Base-by-base conservation (phyloP, 2,888 invertebrate species). In the Caenorhabditis sp. region DNA sequence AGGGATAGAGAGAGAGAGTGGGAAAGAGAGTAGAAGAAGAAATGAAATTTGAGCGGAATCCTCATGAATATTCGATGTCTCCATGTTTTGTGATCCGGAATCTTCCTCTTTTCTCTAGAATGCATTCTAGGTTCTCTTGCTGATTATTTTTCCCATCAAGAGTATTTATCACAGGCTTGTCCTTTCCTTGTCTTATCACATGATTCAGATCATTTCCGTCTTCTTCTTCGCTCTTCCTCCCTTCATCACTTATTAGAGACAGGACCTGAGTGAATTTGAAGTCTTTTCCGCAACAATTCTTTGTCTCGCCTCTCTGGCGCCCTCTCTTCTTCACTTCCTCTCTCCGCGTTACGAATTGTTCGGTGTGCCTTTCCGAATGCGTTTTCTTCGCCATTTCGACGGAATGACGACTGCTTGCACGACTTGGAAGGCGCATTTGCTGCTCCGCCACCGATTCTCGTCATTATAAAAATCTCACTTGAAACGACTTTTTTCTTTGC, bases 341-440 rank as follows among this genome's bases (percentile, higher is more conserved):
- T 13, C 65, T 13, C 56, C 55, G 64, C 65, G 37, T 70, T 70
- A 70, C 69, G 62, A 69, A 69, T 70, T 68, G 64, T 68, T 70
- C 62, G 40, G 55, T 51, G 26, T 28, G 44, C 61, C 61, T 26
- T 53, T 40, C 51, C 64, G 56, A 56, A 56, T 56, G 51, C 69
- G 44, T 56, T 68, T 56, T 37, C n/a, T 55, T 58, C 37, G 35
- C 18, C 40, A 60, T 40, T 40, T 24, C 22, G 35, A 37, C 60
- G 24, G 40, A 35, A 56, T 56, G 68, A 68, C 55, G 68, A 28
- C 24, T 37, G 56, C 47, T 44, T 68, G 68, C 55, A 40, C 53
- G 28, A 56, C 55, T 56, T 68, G 18, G 32, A 44, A 47, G 35
- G 32, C 18, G 47, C 47, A 47, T 1, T 53, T 2, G 13, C 53